Conservation (phyloP, 2,888 invertebrate species). For the Neria commutata region DNA sequence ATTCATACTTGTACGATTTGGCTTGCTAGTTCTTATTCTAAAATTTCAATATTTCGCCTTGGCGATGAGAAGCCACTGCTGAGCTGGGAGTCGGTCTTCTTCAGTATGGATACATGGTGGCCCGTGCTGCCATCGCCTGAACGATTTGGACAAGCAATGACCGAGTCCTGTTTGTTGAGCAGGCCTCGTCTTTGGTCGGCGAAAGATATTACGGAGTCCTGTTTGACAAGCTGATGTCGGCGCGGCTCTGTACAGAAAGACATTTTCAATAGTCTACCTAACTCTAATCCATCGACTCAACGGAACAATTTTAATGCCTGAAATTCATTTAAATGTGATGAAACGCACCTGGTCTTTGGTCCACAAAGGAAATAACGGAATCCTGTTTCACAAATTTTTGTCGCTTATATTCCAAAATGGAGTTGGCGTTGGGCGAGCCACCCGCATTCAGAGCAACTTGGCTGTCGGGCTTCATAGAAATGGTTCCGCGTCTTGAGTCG, state of each 20-base stretch:
- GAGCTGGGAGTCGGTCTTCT: conserved; percentile 60
- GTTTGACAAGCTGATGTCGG: conserved; percentile 61
- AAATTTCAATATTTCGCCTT: conserved; percentile 59
- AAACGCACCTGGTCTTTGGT: conserved; percentile 56
- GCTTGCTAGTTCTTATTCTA: conserved; percentile 46
- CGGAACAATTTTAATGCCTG: not conserved
- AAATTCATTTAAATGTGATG: not conserved
- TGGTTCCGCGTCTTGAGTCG: conserved; percentile 53
- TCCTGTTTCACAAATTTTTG: conserved; percentile 62
- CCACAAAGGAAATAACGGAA: conserved; percentile 62
- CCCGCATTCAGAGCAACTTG: conserved; percentile 39
- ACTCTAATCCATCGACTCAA: not conserved
- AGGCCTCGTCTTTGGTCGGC: conserved; percentile 60
- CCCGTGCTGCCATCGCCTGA: conserved; percentile 53
- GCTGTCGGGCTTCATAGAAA: conserved; percentile 46
- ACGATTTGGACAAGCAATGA: conserved; percentile 57
- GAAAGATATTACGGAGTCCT: conserved; percentile 62
- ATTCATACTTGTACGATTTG: not conserved
- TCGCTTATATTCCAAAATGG: conserved; percentile 55
- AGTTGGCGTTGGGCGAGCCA: conserved; percentile 31
- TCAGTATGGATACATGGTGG: conserved; percentile 61
- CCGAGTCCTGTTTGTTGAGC: conserved; percentile 60
- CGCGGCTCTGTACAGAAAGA: conserved; percentile 45
- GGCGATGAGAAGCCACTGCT: conserved; percentile 54
- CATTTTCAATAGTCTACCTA: not conserved